Conservation (phyloP, 1,140 invertebrate species). For the Fopius arisanus region DNA sequence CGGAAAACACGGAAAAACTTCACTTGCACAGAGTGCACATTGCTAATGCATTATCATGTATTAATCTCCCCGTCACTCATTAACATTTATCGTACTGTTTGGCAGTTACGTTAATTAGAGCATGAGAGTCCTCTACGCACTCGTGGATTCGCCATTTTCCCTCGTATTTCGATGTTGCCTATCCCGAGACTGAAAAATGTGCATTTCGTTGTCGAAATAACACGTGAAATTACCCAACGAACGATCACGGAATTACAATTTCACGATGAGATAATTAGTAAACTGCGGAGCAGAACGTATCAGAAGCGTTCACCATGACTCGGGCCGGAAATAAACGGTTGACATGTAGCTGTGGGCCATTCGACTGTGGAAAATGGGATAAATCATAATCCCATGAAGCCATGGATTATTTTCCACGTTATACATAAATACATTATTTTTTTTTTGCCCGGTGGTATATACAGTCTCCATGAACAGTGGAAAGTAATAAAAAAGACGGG, state of each 20-base stretch:
- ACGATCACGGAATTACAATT: conserved; percentile 1
- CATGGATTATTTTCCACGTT: too few species aligned
- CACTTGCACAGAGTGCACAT: neutral
- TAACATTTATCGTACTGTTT: neutral
- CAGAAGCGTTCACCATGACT: neutral
- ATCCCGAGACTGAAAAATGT: neutral
- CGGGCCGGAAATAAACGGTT: too few species aligned
- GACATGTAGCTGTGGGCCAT: too few species aligned
- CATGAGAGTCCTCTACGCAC: neutral
- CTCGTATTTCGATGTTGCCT: neutral
- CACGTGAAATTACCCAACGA: neutral
- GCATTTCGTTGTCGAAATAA: neutral
- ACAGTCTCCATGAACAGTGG: neutral
- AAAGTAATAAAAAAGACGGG: neutral
- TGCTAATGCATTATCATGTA: neutral
- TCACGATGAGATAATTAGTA: neutral
- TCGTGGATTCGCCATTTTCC: neutral
- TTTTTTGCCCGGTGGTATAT: neutral
- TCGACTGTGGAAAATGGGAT: too few species aligned
- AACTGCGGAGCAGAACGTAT: neutral
- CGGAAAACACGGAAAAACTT: neutral
- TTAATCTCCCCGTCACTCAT: neutral
- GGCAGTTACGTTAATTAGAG: neutral
- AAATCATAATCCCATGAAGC: too few species aligned
- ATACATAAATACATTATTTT: neutral